A percentile compares a stretch with the other conserved stretches of the same genome.
Conservation (phyloP, 2,113 vertebrate species). For the Petaurus breviceps region DNA sequence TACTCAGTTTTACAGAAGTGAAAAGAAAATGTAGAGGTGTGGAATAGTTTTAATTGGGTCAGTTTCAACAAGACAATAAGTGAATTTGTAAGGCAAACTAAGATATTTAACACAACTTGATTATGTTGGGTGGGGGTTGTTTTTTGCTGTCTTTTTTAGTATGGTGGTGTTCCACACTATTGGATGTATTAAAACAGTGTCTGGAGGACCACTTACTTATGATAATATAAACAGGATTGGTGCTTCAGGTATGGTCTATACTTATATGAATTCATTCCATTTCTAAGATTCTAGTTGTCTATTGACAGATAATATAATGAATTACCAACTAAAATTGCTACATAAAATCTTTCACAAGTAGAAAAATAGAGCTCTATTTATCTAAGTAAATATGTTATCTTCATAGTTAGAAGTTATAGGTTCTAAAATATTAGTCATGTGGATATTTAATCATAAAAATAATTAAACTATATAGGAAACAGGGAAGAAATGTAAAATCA, state of each 20-base stretch:
- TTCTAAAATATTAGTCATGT: neutral
- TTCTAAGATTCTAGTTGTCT: neutral
- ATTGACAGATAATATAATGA: neutral
- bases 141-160: neutral
- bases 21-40: conserved; percentile 4
- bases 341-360: conserved; percentile 19
- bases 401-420: neutral
- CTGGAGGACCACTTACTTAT: neutral
- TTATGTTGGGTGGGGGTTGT: neutral
- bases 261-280: neutral
- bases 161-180: neutral
- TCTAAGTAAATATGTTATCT: neutral
- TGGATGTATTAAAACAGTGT: neutral
- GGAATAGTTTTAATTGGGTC: neutral
- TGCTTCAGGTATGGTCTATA: neutral
- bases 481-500: neutral
- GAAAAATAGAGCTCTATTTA: neutral
- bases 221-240: neutral
- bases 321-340: neutral
- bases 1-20: conserved; percentile 5
- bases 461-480: neutral
- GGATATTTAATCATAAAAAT: neutral
- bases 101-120: conserved; percentile 3
- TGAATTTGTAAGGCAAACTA: conserved; percentile 22
- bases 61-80: conserved; percentile 25